Base-by-base conservation (phyloP, 2,113 vertebrate genomes). In the Poecile atricapillus region DNA sequence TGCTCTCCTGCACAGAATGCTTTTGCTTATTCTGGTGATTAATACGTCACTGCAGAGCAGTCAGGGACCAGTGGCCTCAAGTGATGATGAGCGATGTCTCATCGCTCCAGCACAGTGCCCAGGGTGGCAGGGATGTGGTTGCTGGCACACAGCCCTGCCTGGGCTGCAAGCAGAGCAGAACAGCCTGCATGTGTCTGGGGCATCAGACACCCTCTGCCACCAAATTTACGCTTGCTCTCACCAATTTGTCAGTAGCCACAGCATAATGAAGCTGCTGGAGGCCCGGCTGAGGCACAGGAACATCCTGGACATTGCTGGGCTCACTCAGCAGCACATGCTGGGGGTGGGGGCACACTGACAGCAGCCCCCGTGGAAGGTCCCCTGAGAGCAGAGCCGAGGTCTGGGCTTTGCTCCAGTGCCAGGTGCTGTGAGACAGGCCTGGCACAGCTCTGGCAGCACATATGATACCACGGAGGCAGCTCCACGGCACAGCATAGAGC, bases 71-170 rank as follows among this genome's bases (percentile, higher is more conserved):
- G 30, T 2, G 49, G 70, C 37, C 67, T 19, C 1, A 7, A 23
- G 64, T 1, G 4, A 35, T 15, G 44, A 80, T 60, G 80, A 59
- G 31, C 0, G 0, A 35, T 18, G 31, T 8, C 10, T 2, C 43
- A 33, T 46, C 0, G 0, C 56, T 28, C 46, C 50, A 39, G 44
- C 8, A 2, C 39, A 7, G 46, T 2, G 5, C 64, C 77, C 14
- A 9, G 53, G 22, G 60, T 3, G 0, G 43, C 0, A 0, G 50
- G 24, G 37, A 33, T 0, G 0, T 0, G 30, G 53, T 60, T 3
- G 3, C 15, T 7, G 15, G 84, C 71, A 49, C 10, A 21, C 8
- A 30, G 65, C 59, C 52, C 73, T 37, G 58, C 21, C 82, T 21
- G 53, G 50, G 35, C 25, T n/a, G 69, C 0, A 5, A 41, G 12